Base-by-base conservation (phyloP, 2,113 vertebrate genomes). In the Malaclemys terrapin region DNA sequence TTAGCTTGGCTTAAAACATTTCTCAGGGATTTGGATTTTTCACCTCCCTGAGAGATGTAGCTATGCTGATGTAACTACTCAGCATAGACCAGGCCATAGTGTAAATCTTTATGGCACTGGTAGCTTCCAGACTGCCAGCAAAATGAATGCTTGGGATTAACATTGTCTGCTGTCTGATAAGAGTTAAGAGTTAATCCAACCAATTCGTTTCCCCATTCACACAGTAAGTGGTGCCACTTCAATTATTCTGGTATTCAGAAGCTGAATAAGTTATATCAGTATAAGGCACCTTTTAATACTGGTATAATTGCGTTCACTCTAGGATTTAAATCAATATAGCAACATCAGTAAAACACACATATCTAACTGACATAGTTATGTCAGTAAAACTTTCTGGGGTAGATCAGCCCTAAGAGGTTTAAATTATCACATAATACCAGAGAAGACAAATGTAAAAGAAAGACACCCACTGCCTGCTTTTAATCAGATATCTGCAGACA, bases 281-380 rank as follows among this genome's bases (percentile, higher is more conserved):
- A 10, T 24, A 38, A 31, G 20, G 22, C 20, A 35, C 76, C 3
- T 89, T 52, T 52, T 69, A 69, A 78, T 72, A 76, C 27, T 29
- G 27, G 4, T 11, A 14, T 5, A 1, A 83, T 9, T 29, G 2
- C 0, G 0, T 54, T 10, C 54, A 2, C 8, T 65, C 57, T 57
- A 38, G 1, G 17, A 10, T 56, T 89, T 62, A 7, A 29, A 10
- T 49, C 27, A 31, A 5, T 62, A 1, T 50, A 17, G 6, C 53
- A 45, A 82, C 50, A 45, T 53, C 85, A 29, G 90, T 87, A 82
- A 38, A 57, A 84, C 1, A 69, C 49, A 22, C 4, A 0, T 2
- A 38, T 13, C 87, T 65, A 53, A 38, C 10, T 83, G 47, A 29
- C 27, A 54, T 79, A 47, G 8, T 62, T 62, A 62, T 29, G 50